phyloP scores from a whole-genome alignment of 1,140 invertebrate species.

The Acromyrmex heyeri region DNA sequence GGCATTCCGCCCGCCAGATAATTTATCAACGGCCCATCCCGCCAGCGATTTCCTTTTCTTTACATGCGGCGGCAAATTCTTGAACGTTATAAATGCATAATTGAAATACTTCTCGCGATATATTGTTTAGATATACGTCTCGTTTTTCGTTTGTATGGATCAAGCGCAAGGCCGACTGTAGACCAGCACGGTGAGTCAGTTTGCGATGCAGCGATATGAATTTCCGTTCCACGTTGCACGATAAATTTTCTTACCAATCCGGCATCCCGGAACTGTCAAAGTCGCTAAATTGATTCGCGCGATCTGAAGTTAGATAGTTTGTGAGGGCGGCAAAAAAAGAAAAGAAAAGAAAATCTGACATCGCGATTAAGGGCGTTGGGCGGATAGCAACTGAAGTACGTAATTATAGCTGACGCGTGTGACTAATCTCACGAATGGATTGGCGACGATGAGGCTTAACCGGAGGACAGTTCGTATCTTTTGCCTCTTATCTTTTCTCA shows the following conservation, averaged over 20 bases:
- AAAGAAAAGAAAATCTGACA: background rate
- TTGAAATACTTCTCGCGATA: constrained; percentile 46
- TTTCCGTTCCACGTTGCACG: constrained; percentile 42
- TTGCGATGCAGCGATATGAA: constrained; percentile 43
- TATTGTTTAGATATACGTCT: constrained; percentile 32
- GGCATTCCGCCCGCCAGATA: constrained; percentile 13
- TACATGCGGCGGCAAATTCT: constrained; percentile 36
- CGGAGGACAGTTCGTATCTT: constrained; percentile 55
- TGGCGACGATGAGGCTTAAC: constrained; percentile 33
- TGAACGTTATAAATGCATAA: constrained; percentile 51
- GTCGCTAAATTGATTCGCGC: constrained; percentile 58
- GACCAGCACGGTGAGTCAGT: background rate
- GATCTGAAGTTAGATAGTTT: constrained; percentile 49
- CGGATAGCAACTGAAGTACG: constrained; percentile 37
- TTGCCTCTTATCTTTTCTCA: constrained; percentile 65
- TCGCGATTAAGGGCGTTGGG: constrained; percentile 43
- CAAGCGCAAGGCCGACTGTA: constrained; percentile 19
- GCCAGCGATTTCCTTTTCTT: constrained; percentile 52
- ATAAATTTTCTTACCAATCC: constrained; percentile 54
- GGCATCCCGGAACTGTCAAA: constrained; percentile 53
- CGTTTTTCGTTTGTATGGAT: constrained; percentile 29
- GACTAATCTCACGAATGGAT: constrained; percentile 52
- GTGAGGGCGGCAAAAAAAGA: background rate
- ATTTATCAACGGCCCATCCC: constrained; percentile 34
- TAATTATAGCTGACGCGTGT: constrained; percentile 65